phyloP scores from a whole-genome alignment of 2,797 vertebrate genomes.

The Taeniopygia guttata region DNA sequence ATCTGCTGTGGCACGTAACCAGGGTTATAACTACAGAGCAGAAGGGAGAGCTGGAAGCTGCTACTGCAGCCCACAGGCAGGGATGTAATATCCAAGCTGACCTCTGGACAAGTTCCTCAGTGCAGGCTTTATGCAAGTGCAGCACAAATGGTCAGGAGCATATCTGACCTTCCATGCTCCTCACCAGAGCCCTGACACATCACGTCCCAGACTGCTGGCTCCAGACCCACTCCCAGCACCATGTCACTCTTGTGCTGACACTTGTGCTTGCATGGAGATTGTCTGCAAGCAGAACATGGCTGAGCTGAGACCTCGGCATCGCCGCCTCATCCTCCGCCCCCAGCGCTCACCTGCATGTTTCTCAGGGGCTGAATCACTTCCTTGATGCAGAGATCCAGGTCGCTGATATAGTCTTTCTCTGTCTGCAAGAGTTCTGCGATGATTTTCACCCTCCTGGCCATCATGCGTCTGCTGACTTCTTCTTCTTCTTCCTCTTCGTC shows the following conservation, averaged over 20 bases:
- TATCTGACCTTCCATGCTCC: not conserved
- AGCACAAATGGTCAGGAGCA: not conserved
- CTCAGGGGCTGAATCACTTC: constrained; percentile 90
- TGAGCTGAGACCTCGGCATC: not conserved
- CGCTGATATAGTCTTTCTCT: constrained; percentile 86
- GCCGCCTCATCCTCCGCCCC: rapidly evolving
- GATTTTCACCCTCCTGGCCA: constrained; percentile 88
- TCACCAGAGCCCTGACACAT: not conserved
- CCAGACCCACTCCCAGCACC: rapidly evolving
- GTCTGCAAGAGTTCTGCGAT: constrained; percentile 92
- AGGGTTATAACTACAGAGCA: not conserved
- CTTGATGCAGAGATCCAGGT: constrained; percentile 88
- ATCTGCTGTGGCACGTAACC: not conserved
- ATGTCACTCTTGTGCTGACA: rapidly evolving
- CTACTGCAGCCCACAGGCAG: not conserved
- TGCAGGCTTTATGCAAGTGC: not conserved
- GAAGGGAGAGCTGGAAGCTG: not conserved
- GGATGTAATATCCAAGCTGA: not conserved
- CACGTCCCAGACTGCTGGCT: not conserved
- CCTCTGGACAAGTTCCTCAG: not conserved
- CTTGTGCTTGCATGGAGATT: not conserved
- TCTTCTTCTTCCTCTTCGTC: constrained; percentile 81
- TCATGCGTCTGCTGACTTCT: constrained; percentile 77
- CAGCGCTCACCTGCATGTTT: constrained; percentile 74
- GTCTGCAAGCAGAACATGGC: not conserved